Evolutionary conservation across 2,797 vertebrate genomes (phyloP), one percentile per base, ranked within the genome.

Genomic region (Tadarida brasiliensis): DNA sequence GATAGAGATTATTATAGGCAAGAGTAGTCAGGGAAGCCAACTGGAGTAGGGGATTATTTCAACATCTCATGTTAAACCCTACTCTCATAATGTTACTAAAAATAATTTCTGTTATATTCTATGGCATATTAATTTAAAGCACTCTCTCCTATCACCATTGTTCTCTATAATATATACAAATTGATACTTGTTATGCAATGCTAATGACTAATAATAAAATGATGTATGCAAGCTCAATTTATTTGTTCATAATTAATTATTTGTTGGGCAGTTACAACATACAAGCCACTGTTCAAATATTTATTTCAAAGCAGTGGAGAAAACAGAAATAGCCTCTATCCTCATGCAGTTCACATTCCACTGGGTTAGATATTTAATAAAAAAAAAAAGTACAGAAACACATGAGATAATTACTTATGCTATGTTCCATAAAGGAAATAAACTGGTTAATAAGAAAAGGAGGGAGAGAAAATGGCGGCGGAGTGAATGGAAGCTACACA

Each of bases 31-130:
- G 12, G n/a, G 39, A 76, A 81, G 11, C 11, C 24, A 91, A 80
- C 78, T 73, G 39, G 30, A 3, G 0, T 8, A 91, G 26, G 24
- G 57, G n/a, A 86, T 71, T 54, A 71, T 51, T 4, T 39, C 54
- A 76, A 57, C 12, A 8, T 51, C 65, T 67, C 54, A 57, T 35
- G 17, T 9, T 73, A 77, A 87, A 61, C 2, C 0, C 20, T 70
- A 81, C 19, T 85, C 20, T 65, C 5, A 63, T 83, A 9, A 54
- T n/a, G 5, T 57, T 85, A 56, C 7, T 70, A 24, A 84, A 91
- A 93, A n/a, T 35, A 87, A 3, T 33, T 90, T 90, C 5, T 85
- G 76, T 83, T 87, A 49, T 57, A 71, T 71, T 84, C 59, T 83
- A 7, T 87, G 6, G 9, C 17, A 61, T 73, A 6, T 44, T 78